Base-by-base conservation (phyloP, 2,113 vertebrate genomes). In the Hyperopisus bebe region DNA sequence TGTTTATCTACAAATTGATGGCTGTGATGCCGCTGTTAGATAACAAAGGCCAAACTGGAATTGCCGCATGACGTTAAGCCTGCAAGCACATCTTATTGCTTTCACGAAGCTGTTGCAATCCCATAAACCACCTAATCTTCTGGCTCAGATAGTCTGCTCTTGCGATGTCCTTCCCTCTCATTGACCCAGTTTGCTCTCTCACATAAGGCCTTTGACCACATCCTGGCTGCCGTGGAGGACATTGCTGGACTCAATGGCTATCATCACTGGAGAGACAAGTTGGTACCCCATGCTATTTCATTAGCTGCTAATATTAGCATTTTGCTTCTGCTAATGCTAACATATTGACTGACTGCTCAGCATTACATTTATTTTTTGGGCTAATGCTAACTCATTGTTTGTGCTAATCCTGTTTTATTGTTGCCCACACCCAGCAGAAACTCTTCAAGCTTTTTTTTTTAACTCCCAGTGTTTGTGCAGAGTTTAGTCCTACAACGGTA, bases 201-300 rank as follows among this genome's bases (percentile, higher is more conserved):
- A 58, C 1, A 92, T 94, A 92, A 96, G 98, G 97, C 98, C 82
- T 99, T 99, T 92, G 98, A 99, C 92, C 98, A 99, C 95, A 98
- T 98, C 94, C 95, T 99, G 95, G 96, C 98, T 77, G 98, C 98
- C 0, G 97, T 99, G 93, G 98, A 99, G 93, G 98, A 99, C 95
- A 97, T 99, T 0, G 98, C 98, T 80, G 98, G 98, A 17, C 97
- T 98, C 90, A 97, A 98, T 3, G 98, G 98, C 48, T 99, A 99
- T 90, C 97, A 99, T 93, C 98, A 99, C 96, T 99, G 98, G 98
- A 96, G 98, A 92, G 98, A 98, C 96, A 99, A 97, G 98, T 98
- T 93, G 95, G 97, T 96, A 24, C 5, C 42, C 48, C 85, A 53
- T 31, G 85, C 48, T 51, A 39, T n/a, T 86, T 51, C 21, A 53